Evolutionary conservation across 2,113 vertebrate genomes (phyloP).

Genomic region (Engraulis encrasicolus): DNA sequence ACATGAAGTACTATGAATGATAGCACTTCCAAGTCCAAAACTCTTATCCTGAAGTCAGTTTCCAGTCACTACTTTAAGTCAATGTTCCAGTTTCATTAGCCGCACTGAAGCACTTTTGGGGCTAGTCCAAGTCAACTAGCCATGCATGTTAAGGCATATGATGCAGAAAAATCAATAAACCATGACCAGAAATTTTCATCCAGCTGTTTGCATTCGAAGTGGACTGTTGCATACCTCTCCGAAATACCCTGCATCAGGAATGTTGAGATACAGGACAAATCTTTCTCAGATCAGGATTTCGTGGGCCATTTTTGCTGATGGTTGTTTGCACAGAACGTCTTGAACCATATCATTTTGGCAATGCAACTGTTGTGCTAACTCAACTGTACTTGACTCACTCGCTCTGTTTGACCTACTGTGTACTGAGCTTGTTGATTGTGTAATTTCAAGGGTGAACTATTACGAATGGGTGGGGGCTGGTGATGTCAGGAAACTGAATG

Average conservation of each 20-base stretch:
- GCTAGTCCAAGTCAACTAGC: constrained; percentile 38
- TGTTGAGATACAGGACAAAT: neutral
- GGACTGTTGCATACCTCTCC: constrained; percentile 38
- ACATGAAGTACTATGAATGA: neutral
- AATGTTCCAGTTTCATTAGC: constrained; percentile 34
- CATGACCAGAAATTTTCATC: neutral
- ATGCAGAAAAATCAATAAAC: constrained; percentile 1
- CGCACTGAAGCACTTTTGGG: constrained; percentile 60
- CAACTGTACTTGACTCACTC: neutral
- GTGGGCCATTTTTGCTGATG: neutral
- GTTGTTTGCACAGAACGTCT: constrained; percentile 14
- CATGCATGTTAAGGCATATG: constrained; percentile 26
- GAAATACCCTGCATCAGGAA: constrained; percentile 10
- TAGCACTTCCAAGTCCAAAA: constrained; percentile 1
- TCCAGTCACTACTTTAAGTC: constrained; percentile 26
- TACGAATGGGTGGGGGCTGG: neutral
- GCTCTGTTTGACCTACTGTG: constrained; percentile 2
- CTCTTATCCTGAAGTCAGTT: neutral
- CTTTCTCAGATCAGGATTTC: neutral
- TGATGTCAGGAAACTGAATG: constrained; percentile 43
- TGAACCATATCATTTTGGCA: constrained; percentile 15
- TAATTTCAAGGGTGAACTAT: neutral
- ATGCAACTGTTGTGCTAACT: neutral
- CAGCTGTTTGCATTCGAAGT: constrained; percentile 4
- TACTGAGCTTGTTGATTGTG: constrained; percentile 1